Percentiles rank a stretch among this genome's conserved stretches.
These are phyloP conservation scores for Synchiropus splendidus DNA, from an alignment of 2,113 vertebrate genomes.

Conservation along the genomic window DNA sequence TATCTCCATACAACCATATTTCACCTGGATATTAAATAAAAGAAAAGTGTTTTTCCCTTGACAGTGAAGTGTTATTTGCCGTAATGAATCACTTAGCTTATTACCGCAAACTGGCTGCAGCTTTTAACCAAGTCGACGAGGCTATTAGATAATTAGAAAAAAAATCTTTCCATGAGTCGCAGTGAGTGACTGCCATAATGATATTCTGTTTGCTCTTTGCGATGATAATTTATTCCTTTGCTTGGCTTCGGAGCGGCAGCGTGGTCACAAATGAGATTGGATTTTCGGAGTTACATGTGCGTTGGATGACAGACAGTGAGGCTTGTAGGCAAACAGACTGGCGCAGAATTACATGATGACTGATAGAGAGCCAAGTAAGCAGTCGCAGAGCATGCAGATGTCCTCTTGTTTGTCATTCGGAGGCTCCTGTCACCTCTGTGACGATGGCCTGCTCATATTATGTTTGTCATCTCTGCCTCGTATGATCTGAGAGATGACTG, in stretches of 20 bases:
- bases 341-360: constrained; percentile 16
- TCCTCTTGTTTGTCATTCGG: constrained; percentile 27
- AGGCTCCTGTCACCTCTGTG: constrained; percentile 22
- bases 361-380: constrained; percentile 17
- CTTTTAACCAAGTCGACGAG: constrained; percentile 13
- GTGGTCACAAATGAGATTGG: constrained; percentile 22
- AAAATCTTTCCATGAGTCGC: constrained; percentile 2
- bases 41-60: too few species aligned
- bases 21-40: too few species aligned
- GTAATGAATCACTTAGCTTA: constrained; percentile 44
- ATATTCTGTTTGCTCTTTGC: constrained; percentile 29
- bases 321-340: constrained; percentile 14
- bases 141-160: constrained; percentile 48
- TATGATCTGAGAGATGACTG: constrained; percentile 13
- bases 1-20: too few species aligned
- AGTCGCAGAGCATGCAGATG: constrained; percentile 19
- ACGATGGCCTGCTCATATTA: constrained; percentile 13
- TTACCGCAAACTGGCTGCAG: constrained; percentile 20
- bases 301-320: constrained; percentile 12
- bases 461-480: constrained; percentile 16
- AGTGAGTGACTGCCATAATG: constrained; percentile 17
- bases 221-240: constrained; percentile 26
- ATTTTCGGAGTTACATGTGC: constrained; percentile 6
- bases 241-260: constrained; percentile 15
- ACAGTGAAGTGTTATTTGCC: constrained; percentile 8